Conservation (phyloP, 1,140 invertebrate species). For the Penaeus indicus region DNA sequence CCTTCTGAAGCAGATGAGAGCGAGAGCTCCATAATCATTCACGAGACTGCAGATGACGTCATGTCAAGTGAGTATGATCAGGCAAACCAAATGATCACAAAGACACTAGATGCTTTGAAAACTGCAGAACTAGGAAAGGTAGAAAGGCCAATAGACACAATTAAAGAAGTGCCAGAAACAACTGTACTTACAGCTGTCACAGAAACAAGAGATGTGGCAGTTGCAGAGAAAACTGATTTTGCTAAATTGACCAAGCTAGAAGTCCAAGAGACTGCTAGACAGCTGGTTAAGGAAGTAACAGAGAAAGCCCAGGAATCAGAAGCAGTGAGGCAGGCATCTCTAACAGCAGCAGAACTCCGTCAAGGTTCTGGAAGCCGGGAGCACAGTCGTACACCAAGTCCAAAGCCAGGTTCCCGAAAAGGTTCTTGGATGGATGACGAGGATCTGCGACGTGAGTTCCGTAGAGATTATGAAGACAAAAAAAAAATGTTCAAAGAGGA, state of each 20-base stretch:
- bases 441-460: slow-evolving; percentile 54
- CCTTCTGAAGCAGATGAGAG: slow-evolving; percentile 66
- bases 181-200: slow-evolving; percentile 56
- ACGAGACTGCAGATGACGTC: slow-evolving; percentile 61
- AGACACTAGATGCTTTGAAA: slow-evolving; percentile 62
- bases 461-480: slow-evolving; percentile 60
- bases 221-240: slow-evolving; percentile 68
- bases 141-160: slow-evolving; percentile 67
- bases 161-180: slow-evolving; percentile 67
- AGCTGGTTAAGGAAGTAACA: slow-evolving; percentile 69
- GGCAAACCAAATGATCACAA: slow-evolving; percentile 65
- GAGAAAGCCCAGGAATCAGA: slow-evolving; percentile 70
- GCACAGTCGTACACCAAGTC: slow-evolving; percentile 32
- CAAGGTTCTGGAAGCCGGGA: slow-evolving; percentile 25
- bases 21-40: slow-evolving; percentile 65
- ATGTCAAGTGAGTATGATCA: slow-evolving; percentile 66
- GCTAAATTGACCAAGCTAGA: slow-evolving; percentile 56
- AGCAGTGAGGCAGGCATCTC: slow-evolving; percentile 67
- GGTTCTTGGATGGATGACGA: slow-evolving; percentile 62
- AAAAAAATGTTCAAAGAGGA: slow-evolving; percentile 65
- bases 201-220: slow-evolving; percentile 72
- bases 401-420: slow-evolving; percentile 51
- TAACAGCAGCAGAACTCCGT: slow-evolving; percentile 19
- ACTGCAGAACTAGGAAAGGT: slow-evolving; percentile 50
- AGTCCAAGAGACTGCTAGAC: slow-evolving; percentile 62